A percentile compares a stretch with the other conserved stretches of the same genome.
Evolutionary conservation across 2,113 vertebrate species (phyloP).

Genomic region (Cheirogaleus medius): DNA sequence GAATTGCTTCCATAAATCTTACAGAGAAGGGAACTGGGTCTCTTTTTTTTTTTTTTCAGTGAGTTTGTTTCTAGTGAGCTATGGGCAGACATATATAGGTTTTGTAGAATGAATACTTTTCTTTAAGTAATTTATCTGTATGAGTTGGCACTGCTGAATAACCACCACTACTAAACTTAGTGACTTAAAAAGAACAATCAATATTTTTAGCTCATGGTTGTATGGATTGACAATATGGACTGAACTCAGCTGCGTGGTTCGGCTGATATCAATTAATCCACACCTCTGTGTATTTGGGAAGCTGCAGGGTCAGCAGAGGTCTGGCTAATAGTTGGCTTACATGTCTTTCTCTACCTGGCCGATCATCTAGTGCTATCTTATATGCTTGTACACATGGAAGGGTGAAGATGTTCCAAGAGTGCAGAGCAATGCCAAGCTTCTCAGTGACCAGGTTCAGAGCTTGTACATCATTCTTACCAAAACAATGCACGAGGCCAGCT

Average conservation of each 20-base stretch:
- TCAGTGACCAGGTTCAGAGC: not conserved
- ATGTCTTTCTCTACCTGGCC: not conserved
- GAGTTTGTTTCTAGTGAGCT: not conserved
- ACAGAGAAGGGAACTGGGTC: not conserved
- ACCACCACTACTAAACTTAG: not conserved
- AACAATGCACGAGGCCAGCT: not conserved
- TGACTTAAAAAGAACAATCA: not conserved
- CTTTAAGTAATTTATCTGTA: too few species aligned
- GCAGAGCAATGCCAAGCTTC: not conserved
- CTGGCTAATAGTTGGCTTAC: not conserved
- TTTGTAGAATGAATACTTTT: not conserved
- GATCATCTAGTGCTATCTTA: not conserved
- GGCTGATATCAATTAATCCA: not conserved
- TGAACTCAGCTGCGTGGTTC: accelerated
- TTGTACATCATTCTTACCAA: not conserved
- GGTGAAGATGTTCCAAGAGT: not conserved
- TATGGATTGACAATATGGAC: not conserved
- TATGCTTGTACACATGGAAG: not conserved
- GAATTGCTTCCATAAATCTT: not conserved
- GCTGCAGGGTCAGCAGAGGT: not conserved
- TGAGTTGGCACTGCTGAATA: not conserved
- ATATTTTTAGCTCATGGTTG: not conserved
- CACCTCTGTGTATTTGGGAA: not conserved
- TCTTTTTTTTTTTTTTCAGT: not conserved
- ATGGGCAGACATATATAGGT: not conserved